A percentile compares a stretch with the other conserved stretches of the same genome.
Conservation (phyloP, 2,113 vertebrate genomes). For the Channa maculata region DNA sequence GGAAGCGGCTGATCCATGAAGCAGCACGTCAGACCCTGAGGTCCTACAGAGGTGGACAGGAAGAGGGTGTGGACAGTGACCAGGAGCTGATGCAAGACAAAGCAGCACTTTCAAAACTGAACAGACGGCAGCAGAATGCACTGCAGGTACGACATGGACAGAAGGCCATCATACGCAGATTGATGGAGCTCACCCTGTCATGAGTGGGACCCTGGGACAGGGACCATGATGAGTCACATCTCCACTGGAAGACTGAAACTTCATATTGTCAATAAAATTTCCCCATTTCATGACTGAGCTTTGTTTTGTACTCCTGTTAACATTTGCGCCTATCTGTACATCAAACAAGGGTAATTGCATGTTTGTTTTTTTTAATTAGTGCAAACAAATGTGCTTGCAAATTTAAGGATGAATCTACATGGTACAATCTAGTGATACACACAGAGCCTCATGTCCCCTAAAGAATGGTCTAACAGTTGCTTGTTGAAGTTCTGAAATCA, state of each 20-base stretch:
- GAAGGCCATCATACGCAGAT: conserved; percentile 87
- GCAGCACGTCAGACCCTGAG: conserved; percentile 84
- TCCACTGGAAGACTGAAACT: too few species aligned
- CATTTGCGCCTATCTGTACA: background rate
- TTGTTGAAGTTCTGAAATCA: too few species aligned
- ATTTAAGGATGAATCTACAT: too few species aligned
- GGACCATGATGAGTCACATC: too few species aligned
- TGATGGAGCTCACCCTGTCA: conserved; percentile 82
- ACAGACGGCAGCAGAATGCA: conserved; percentile 85
- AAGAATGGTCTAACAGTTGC: too few species aligned
- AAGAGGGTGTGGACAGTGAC: conserved; percentile 79
- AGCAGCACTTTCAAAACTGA: conserved; percentile 74
- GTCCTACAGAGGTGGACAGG: conserved; percentile 74
- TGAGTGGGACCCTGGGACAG: conserved; percentile 11
- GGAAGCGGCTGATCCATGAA: conserved; percentile 85
- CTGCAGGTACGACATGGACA: conserved; percentile 92
- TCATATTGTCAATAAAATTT: too few species aligned
- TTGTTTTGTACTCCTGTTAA: too few species aligned
- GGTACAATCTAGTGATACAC: too few species aligned
- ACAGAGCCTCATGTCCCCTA: too few species aligned
- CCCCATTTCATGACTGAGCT: too few species aligned
- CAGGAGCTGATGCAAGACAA: conserved; percentile 77
- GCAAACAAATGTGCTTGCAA: background rate
- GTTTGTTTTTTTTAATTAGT: background rate
- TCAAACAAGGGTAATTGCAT: too few species aligned